phyloP scores from a whole-genome alignment of 23 tunicate species.

The Oikopleura dioica region DNA sequence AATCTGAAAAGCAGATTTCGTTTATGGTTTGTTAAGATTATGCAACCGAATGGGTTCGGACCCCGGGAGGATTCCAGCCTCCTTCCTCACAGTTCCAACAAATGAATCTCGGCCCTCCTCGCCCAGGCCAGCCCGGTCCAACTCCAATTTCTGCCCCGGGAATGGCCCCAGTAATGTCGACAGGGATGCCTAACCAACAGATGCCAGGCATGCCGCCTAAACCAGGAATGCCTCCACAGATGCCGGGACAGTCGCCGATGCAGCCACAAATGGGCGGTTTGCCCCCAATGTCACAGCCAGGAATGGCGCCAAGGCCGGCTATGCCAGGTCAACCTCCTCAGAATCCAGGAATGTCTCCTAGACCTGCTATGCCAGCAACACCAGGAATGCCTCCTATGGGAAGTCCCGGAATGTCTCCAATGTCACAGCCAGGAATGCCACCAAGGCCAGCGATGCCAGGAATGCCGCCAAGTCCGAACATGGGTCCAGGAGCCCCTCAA shows the following conservation, averaged over 20 bases:
- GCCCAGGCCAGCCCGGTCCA: background rate
- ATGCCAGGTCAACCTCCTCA: constrained; percentile 17
- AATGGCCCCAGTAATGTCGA: background rate
- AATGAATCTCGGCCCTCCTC: background rate
- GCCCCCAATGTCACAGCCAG: constrained; percentile 13
- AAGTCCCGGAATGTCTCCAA: constrained; percentile 16
- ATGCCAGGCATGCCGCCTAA: constrained; percentile 1
- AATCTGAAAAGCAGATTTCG: too few species aligned
- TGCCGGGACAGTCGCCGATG: constrained; percentile 12
- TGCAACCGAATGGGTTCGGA: constrained; percentile 4
- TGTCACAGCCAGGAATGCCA: constrained; percentile 15
- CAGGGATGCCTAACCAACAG: background rate
- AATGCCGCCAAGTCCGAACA: background rate
- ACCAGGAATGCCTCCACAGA: background rate
- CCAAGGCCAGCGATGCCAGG: constrained; percentile 17
- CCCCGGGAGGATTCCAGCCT: background rate
- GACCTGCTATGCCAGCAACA: constrained; percentile 8
- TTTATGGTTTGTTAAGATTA: too few species aligned
- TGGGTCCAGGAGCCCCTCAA: background rate
- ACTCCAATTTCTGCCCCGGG: background rate
- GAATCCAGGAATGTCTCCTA: constrained; percentile 5
- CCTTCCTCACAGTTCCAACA: background rate
- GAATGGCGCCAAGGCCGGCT: background rate
- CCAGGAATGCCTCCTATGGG: background rate
- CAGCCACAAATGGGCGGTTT: background rate